Conservation (phyloP, 1,140 invertebrate genomes). For the Parapsyche elsis region DNA sequence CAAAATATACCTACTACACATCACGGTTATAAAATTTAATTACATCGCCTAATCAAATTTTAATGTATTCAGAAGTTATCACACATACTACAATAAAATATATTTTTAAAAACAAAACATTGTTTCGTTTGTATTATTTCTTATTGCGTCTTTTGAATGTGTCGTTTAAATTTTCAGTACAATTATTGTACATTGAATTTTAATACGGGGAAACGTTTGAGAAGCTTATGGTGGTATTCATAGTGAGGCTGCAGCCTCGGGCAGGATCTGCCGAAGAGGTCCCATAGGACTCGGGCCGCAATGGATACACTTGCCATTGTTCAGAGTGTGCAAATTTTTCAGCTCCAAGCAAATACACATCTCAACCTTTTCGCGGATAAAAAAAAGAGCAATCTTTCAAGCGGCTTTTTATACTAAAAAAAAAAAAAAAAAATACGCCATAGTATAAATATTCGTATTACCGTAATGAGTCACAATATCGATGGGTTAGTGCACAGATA, state of each 20-base stretch:
- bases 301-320: conserved; percentile 39
- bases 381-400: conserved; percentile 14
- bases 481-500: too few species aligned
- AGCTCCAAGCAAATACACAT: conserved; percentile 4
- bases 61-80: too few species aligned
- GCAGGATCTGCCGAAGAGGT: conserved; percentile 33
- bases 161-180: too few species aligned
- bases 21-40: too few species aligned
- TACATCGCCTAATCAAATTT: too few species aligned
- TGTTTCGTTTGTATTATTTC: too few species aligned
- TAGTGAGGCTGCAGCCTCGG: not conserved
- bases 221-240: not conserved
- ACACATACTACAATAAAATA: too few species aligned
- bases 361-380: not conserved
- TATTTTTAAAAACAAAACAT: too few species aligned
- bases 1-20: too few species aligned
- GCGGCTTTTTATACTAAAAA: not conserved
- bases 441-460: not conserved
- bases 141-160: too few species aligned
- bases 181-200: too few species aligned
- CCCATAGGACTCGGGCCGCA: conserved; percentile 40
- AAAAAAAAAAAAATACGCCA: not conserved
- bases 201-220: not conserved
- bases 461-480: too few species aligned
- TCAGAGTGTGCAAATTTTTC: conserved; percentile 25